Evolutionary conservation across 2,888 invertebrate species (phyloP), one percentile per base, ranked within the genome.

Genomic region (Meteorus cinctellus): DNA sequence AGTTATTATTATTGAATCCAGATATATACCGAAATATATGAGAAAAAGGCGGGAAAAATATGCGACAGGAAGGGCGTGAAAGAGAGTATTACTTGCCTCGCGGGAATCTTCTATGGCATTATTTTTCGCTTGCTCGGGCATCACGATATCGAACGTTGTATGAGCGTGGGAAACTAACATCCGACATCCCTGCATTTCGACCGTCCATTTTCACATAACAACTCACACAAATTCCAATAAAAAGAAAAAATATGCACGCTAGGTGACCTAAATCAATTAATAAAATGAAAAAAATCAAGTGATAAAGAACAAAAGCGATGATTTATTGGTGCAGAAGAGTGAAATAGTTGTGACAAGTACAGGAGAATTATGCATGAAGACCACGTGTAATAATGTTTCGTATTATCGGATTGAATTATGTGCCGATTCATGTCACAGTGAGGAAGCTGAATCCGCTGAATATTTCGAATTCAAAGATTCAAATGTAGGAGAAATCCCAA

Each of bases 91-190:
- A 69, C 69, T 70, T 48, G 62, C 60, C 63, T 51, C 73, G 27
- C 16, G 59, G 36, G 55, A 72, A 76, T 76, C 72, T 65, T 66
- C 65, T 55, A 29, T 59, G 51, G 67, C 60, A 51, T 72, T 72
- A 66, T 67, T 72, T 67, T 76, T 59, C 51, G 62, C 51, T 48
- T 36, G 66, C 62, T 63, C 48, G 62, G 63, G 63, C 59, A 69
- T 75, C 60, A 67, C 41, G 55, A 19, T 41, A 29, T 59, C 59
- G 36, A 36, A 41, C 5, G 27, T 14, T 70, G 45, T 36, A n/a
- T 10, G 27, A 72, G 51, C 75, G 72, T 76, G 72, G 41, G 75
- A 72, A 76, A 74, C n/a, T 67, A 67, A 60, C 75, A 76, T 62
- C 31, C 34, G 72, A 60, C 60, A n/a, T 14, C 27, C n/a, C 63